A percentile compares a stretch with the other conserved stretches of the same genome.
phyloP scores from a whole-genome alignment of 1,140 invertebrate species.

The Magallana ariakensis region DNA sequence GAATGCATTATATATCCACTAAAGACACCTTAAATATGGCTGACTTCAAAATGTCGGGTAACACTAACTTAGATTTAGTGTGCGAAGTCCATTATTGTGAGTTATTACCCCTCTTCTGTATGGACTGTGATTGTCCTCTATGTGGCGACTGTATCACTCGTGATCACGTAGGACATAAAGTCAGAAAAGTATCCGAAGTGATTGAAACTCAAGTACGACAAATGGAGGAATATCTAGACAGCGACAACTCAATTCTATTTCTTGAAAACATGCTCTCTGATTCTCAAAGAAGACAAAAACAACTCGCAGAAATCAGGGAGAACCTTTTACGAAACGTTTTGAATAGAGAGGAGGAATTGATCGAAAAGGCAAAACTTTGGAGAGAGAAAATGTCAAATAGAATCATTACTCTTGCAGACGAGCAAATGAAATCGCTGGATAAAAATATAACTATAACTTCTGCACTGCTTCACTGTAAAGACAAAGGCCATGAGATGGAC shows the following conservation, averaged over 20 bases:
- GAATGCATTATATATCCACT: background rate
- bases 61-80: background rate
- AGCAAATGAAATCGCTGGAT: background rate
- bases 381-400: background rate
- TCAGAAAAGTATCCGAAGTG: background rate
- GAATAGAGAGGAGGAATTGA: background rate
- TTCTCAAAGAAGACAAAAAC: background rate
- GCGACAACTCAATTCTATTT: background rate
- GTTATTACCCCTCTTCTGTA: background rate
- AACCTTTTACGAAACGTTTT: background rate
- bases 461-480: background rate
- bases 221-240: background rate
- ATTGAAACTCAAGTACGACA: background rate
- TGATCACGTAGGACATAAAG: slow-evolving; percentile 3
- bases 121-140: background rate
- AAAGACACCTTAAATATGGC: background rate
- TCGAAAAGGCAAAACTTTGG: background rate
- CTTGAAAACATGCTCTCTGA: background rate
- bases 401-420: background rate
- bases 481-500: background rate
- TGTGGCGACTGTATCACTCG: slow-evolving; percentile 10
- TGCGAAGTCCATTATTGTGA: background rate
- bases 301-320: background rate
- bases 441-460: background rate
- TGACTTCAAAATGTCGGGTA: background rate